Conservation (phyloP, 2,797 vertebrate genomes). For the Garrulus glandarius region DNA sequence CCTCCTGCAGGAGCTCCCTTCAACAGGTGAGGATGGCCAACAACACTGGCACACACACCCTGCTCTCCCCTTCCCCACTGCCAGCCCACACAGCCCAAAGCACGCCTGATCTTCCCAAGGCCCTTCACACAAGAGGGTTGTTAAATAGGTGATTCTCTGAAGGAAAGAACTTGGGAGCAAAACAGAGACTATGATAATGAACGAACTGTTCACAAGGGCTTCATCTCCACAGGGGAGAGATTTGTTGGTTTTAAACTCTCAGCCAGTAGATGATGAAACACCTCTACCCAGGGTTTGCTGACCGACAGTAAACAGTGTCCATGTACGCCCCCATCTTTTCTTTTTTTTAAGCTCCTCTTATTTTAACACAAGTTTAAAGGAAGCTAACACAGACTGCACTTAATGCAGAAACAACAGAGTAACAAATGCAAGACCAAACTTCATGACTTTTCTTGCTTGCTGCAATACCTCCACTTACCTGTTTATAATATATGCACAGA, state of each 20-base stretch:
- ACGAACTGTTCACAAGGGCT: constrained; percentile 9
- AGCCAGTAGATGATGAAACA: constrained; percentile 39
- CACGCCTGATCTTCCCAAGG: neutral
- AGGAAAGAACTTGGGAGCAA: neutral
- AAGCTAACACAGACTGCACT: neutral
- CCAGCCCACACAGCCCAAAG: neutral
- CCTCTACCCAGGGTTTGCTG: neutral
- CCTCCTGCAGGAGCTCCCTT: neutral
- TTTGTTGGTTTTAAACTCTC: constrained; percentile 28
- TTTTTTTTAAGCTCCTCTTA: neutral
- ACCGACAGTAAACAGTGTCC: neutral
- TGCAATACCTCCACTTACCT: neutral
- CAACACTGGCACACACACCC: neutral
- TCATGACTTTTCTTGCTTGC: neutral
- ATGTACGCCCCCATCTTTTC: rapidly evolving
- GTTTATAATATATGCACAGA: neutral
- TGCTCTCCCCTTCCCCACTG: neutral
- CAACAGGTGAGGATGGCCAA: neutral
- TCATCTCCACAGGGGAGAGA: constrained; percentile 9
- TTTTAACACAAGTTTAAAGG: neutral
- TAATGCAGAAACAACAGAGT: neutral
- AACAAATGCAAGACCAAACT: neutral
- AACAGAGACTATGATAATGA: constrained; percentile 37
- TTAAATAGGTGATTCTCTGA: neutral
- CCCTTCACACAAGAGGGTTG: neutral